Base-by-base conservation (phyloP, 2,113 vertebrate species). In the Emydura subglobosa region DNA sequence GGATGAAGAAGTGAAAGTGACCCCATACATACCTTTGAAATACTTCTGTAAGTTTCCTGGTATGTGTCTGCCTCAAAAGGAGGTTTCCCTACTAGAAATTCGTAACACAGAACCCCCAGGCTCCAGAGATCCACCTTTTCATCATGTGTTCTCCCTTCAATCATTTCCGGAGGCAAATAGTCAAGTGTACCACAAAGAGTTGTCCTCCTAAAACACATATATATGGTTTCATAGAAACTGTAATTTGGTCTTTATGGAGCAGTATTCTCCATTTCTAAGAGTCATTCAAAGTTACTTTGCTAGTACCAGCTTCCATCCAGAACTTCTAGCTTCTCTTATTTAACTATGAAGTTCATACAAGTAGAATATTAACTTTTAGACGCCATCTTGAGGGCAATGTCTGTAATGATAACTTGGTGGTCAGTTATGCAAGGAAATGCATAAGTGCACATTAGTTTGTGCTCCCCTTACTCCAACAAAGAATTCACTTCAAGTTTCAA, bases 121-220 rank as follows among this genome's bases (percentile, higher is more conserved):
- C 99, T 99, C 99, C 99, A 99, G 53, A 99, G 98, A 83, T 99
- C 99, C 81, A 99, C 99, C 91, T 99, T 99, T 91, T 99, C 99
- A 3, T 99, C 99, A 0, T 99, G 99, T 88, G 99, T 99, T 79
- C 98, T 98, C 42, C 99, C 99, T 91, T 99, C 99, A 9, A 99
- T 99, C 99, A 99, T 99, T 98, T 99, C 99, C 0, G 99, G 99
- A 59, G 99, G 99, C 93, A 99, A 87, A 96, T 99, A 99, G 93
- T 99, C 99, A 82, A 99, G 98, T 0, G 99, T 99, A 17, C 99
- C 99, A 59, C 99, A 99, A 2, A 99, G 97, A 7, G 99, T 99
- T 47, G 99, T 99, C 94, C 99, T 99, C 99, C 99, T 99, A 76
- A 54, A 95, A 90, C 55, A 82, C 21, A 90, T 82, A 49, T 10